Base-by-base conservation (phyloP, 2,113 vertebrate species). In the Melanerpes aurifrons region DNA sequence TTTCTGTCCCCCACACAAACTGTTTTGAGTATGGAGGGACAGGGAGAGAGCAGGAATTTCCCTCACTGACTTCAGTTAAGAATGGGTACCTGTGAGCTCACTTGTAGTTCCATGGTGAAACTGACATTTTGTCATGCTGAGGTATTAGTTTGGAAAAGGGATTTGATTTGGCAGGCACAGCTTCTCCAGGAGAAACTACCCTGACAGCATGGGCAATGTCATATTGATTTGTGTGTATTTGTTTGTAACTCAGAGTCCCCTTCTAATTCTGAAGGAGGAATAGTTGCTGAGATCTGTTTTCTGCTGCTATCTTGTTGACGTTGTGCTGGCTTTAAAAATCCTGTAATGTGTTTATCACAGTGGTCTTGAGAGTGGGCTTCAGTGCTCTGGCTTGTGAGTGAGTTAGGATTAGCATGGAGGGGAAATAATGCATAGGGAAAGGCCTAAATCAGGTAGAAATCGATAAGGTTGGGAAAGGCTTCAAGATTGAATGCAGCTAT, bases 1-100 rank as follows among this genome's bases (percentile, higher is more conserved):
- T 31, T 75, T 40, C 40, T 66, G 17, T 72, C n/a, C 82, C 29
- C 70, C 75, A 28, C 82, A 80, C 53, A 37, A 48, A 80, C 35
- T 35, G 35, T 35, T 93, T 94, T 21, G 78, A 59, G 62, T 69
- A 10, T 5, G 47, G 71, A 77, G 66, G 75, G 76, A 66, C 5
- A 32, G 35, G 69, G 87, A 59, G 85, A 80, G 72, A 91, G 61
- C 53, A 77, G 68, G 76, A 68, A 81, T 83, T 89, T 95, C 43
- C 19, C 37, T 94, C 45, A 3, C 28, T 2, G n/a, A 40, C 67
- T 47, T 64, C 40, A 48, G 59, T 86, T 94, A 90, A 96, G 94
- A 95, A 88, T 88, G 91, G 69, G 35, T 47, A 86, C 57, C 32
- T 81, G 81, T 83, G 87, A 90, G 76, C 69, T 91, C 92, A 71